Evolutionary conservation across 1,140 invertebrate genomes (phyloP).

Genomic region (Mamestra configurata): DNA sequence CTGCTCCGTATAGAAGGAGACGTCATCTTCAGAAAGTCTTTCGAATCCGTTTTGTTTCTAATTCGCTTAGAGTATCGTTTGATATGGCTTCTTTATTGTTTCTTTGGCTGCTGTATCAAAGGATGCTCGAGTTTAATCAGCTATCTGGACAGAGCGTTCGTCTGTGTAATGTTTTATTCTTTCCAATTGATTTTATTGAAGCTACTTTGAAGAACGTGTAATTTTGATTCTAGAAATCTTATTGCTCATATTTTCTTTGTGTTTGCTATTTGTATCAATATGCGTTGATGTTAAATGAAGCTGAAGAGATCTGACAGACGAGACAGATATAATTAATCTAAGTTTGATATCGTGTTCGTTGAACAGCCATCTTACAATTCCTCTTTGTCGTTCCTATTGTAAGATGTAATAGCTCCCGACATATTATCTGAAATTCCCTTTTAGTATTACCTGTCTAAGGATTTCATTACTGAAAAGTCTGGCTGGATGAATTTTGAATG

Average conservation of each 20-base stretch:
- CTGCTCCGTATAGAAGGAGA: constrained; percentile 82
- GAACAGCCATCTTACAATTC: constrained; percentile 77
- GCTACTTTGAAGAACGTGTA: not conserved
- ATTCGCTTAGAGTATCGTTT: constrained; percentile 75
- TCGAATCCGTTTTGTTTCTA: constrained; percentile 80
- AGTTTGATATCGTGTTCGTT: constrained; percentile 75
- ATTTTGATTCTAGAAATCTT: not conserved
- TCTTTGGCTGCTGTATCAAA: constrained; percentile 75
- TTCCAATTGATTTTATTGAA: constrained; percentile 34
- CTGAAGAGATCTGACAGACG: not conserved
- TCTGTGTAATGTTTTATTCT: constrained; percentile 41
- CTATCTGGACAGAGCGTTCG: constrained; percentile 27
- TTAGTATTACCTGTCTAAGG: constrained; percentile 57
- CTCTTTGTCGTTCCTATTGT: constrained; percentile 82
- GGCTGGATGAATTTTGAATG: constrained; percentile 52
- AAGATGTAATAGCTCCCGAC: constrained; percentile 75
- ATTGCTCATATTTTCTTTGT: not conserved
- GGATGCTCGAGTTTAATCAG: constrained; percentile 62
- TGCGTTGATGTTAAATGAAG: constrained; percentile 2
- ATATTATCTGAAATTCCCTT: constrained; percentile 81
- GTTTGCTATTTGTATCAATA: too few relatives aligned
- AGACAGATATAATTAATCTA: constrained; percentile 67
- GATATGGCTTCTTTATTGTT: constrained; percentile 75
- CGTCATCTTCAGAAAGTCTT: constrained; percentile 86
- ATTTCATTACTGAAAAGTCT: constrained; percentile 53